Evolutionary conservation across 2,797 vertebrate genomes (phyloP).

Genomic region (Parambassis ranga): DNA sequence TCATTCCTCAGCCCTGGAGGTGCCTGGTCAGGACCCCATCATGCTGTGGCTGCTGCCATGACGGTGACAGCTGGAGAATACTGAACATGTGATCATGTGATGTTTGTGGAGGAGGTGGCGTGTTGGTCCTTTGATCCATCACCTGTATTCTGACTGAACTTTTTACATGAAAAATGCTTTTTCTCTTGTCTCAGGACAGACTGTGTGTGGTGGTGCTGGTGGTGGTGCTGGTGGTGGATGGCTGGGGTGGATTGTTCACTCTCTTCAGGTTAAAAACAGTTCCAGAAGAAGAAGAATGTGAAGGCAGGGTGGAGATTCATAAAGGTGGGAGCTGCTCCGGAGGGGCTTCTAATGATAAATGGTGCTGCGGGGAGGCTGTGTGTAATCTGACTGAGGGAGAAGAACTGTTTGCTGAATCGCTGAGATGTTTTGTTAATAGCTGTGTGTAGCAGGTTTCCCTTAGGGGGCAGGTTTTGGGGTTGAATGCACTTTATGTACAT

Average conservation of each 20-base stretch:
- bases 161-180: too few species aligned
- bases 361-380: constrained; percentile 33
- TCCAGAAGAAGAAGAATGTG: constrained; percentile 12
- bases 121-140: too few species aligned
- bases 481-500: constrained; percentile 42
- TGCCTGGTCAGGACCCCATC: too few species aligned
- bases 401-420: constrained; percentile 54
- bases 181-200: too few species aligned
- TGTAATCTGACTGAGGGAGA: constrained; percentile 25
- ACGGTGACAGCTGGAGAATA: too few species aligned
- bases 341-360: constrained; percentile 49
- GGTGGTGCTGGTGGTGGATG: too few species aligned
- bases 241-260: constrained; percentile 25
- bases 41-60: too few species aligned
- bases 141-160: too few species aligned
- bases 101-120: too few species aligned
- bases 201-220: too few species aligned
- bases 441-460: constrained; percentile 23
- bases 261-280: constrained; percentile 11
- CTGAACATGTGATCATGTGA: too few species aligned
- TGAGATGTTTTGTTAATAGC: constrained; percentile 54
- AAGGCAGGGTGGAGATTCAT: constrained; percentile 23
- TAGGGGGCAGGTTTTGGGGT: constrained; percentile 8
- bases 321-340: constrained; percentile 31
- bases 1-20: too few species aligned